Base-by-base conservation (phyloP, 2,888 invertebrate genomes). In the Helleia helle region DNA sequence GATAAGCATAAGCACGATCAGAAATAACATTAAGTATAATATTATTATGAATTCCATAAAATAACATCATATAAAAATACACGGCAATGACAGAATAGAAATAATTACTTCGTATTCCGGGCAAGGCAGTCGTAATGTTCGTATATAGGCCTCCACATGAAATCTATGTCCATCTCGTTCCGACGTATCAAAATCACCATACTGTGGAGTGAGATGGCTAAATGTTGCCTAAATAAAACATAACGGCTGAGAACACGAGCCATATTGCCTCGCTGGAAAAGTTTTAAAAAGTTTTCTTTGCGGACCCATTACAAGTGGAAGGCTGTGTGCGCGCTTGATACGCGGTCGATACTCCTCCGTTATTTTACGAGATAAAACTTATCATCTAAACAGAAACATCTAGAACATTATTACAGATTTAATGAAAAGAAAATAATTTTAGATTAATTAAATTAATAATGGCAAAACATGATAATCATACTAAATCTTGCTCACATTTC, bases 271-370 rank as follows among this genome's bases (percentile, higher is more conserved):
- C 79, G 79, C 72, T 79, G 81, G 75, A 80, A 86, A 86, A 86
- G 81, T 86, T 86, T 84, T 85, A 72, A 85, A 86, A 86, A 86
- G 77, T 86, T 86, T 86, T 83, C 83, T 85, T 85, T 84, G 81
- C 83, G 79, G 84, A 76, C 79, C 84, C 81, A 84, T 84, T 84
- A 85, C 81, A 79, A 80, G 85, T 73, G 73, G 68, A 65, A 67
- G 55, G 56, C 50, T 54, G 72, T 75, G 62, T 71, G 75, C 71
- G 74, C 63, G 70, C 57, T 72, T 71, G 66, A 75, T 76, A 75
- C 59, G 61, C 71, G 73, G 72, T 79, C 75, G 77, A 80, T 79
- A 71, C 62, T 67, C 61, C 51, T 48, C 38, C 47, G 43, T 45
- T 47, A 44, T 50, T 47, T 44, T n/a, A n/a, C n/a, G 48, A 49